Percentiles rank a stretch among this genome's conserved stretches.
These are phyloP conservation scores for Meriones unguiculatus DNA, from an alignment of 2,113 vertebrate genomes.

Conservation along the genomic window DNA sequence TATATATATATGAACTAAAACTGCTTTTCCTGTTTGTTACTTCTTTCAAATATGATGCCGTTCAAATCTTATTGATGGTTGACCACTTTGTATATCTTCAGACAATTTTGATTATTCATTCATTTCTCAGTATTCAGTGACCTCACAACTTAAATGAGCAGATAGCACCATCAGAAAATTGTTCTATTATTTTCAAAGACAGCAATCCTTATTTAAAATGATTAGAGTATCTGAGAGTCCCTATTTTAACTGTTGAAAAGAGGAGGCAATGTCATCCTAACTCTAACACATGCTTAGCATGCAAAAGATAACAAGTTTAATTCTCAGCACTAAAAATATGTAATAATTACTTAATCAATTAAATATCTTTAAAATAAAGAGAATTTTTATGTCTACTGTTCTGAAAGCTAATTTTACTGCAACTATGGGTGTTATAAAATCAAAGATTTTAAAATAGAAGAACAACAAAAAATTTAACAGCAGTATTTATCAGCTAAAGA, in stretches of 20 bases:
- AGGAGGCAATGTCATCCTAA: background rate
- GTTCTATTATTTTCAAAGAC: conserved; percentile 8
- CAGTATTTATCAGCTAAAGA: conserved; percentile 14
- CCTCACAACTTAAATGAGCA: conserved; percentile 3
- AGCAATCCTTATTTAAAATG: conserved; percentile 5
- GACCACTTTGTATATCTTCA: background rate
- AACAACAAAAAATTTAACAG: background rate
- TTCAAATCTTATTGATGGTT: background rate
- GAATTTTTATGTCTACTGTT: background rate
- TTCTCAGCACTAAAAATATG: background rate
- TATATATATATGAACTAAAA: background rate
- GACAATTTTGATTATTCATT: background rate
- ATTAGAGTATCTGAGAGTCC: background rate
- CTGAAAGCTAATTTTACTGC: background rate
- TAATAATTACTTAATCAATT: background rate
- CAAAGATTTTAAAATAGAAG: conserved; percentile 52
- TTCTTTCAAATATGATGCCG: background rate
- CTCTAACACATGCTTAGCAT: background rate
- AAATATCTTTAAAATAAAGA: background rate
- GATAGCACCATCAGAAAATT: background rate
- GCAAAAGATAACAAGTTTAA: background rate
- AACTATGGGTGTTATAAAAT: background rate
- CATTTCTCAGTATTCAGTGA: background rate
- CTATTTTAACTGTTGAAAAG: background rate
- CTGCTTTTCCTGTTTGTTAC: background rate